Evolutionary conservation across 2,113 vertebrate species (phyloP).

Genomic region (Lasiurus cinereus): DNA sequence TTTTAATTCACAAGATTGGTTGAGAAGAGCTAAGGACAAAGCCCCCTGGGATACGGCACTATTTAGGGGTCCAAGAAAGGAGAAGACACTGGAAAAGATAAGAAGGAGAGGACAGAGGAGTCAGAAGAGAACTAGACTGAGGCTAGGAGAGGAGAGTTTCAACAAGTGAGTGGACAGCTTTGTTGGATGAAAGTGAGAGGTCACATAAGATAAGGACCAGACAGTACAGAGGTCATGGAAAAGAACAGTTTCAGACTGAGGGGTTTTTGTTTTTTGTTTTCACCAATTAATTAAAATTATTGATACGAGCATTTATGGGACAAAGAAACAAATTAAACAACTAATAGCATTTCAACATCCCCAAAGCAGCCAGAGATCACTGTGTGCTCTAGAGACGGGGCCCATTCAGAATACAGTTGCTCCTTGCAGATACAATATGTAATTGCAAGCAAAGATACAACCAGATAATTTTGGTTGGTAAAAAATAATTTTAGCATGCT

Average conservation of each 20-base stretch:
- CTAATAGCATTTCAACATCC: not conserved
- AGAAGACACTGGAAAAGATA: not conserved
- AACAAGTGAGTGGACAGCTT: not conserved
- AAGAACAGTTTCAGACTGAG: not conserved
- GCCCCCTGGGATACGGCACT: not conserved
- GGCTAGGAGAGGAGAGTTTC: not conserved
- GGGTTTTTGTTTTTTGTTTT: slow-evolving; percentile 40
- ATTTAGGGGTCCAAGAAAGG: not conserved
- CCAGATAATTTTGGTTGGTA: not conserved
- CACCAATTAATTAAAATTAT: slow-evolving; percentile 22
- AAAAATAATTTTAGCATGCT: not conserved
- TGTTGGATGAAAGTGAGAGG: not conserved
- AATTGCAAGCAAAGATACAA: not conserved
- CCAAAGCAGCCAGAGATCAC: not conserved
- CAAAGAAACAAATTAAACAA: slow-evolving; percentile 3
- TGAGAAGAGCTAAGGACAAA: not conserved
- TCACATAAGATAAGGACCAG: not conserved
- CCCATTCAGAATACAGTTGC: not conserved
- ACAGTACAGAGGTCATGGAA: not conserved
- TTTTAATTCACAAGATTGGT: not conserved
- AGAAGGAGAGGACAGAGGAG: not conserved
- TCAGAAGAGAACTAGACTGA: not conserved
- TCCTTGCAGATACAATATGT: not conserved
- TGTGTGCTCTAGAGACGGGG: not conserved
- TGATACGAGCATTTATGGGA: not conserved